Conservation (phyloP, 2,888 invertebrate species). For the Rotaria sp. region DNA sequence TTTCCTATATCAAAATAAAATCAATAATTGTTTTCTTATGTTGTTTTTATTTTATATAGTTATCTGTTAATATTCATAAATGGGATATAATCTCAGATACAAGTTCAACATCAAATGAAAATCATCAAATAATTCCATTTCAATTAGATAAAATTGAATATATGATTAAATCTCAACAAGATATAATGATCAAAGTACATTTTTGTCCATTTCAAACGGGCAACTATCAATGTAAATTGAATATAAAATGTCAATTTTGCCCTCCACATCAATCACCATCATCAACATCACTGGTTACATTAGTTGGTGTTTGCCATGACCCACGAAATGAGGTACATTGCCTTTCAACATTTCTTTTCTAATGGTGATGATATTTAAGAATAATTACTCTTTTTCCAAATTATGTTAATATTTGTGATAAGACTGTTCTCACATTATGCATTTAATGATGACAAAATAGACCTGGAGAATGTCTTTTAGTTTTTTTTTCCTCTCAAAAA, state of each 20-base stretch:
- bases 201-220: neutral
- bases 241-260: neutral
- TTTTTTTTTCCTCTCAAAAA: too few species aligned
- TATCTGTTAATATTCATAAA: neutral
- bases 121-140: neutral
- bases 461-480: too few species aligned
- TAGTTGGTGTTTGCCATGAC: conserved; percentile 14
- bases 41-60: neutral
- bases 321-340: neutral
- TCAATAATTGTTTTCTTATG: too few species aligned
- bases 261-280: neutral
- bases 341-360: neutral
- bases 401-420: neutral
- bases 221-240: neutral
- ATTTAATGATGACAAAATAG: too few species aligned
- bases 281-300: neutral
- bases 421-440: neutral
- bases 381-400: neutral
- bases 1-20: too few species aligned
- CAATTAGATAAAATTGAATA: neutral
- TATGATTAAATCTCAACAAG: neutral
- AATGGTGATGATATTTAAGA: neutral
- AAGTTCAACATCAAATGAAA: neutral
- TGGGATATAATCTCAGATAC: conserved; percentile 1
- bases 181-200: neutral